phyloP scores from a whole-genome alignment of 1,140 invertebrate species.

The Cataglyphis hispanica region DNA sequence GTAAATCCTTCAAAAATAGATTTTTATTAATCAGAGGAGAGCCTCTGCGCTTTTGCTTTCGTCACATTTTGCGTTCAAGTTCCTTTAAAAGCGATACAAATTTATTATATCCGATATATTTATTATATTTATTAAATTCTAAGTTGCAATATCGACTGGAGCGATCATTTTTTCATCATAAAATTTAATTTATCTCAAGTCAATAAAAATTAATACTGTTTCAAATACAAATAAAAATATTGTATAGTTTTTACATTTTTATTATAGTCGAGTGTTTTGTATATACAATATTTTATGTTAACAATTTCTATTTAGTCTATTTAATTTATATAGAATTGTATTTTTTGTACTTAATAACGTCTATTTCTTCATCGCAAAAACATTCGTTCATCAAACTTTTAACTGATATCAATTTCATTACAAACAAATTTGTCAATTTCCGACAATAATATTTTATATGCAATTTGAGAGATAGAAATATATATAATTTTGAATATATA shows the following conservation, averaged over 20 bases:
- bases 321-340: neutral
- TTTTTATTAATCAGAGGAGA: conserved; percentile 55
- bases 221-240: too few species aligned
- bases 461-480: too few species aligned
- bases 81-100: conserved; percentile 29
- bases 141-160: neutral
- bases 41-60: conserved; percentile 28
- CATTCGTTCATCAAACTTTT: neutral
- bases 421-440: neutral
- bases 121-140: neutral
- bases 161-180: neutral
- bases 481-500: too few species aligned
- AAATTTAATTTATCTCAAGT: conserved; percentile 14
- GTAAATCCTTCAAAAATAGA: too few species aligned
- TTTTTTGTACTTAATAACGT: neutral
- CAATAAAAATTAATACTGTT: neutral
- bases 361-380: neutral
- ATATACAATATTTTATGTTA: neutral
- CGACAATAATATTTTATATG: neutral
- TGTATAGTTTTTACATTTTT: neutral
- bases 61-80: conserved; percentile 7
- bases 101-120: conserved; percentile 7
- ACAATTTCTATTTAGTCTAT: neutral
- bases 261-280: neutral
- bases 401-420: neutral